These are phyloP conservation scores for Staurois parvus DNA, from an alignment of 2,797 vertebrate species.

Conservation along the genomic window DNA sequence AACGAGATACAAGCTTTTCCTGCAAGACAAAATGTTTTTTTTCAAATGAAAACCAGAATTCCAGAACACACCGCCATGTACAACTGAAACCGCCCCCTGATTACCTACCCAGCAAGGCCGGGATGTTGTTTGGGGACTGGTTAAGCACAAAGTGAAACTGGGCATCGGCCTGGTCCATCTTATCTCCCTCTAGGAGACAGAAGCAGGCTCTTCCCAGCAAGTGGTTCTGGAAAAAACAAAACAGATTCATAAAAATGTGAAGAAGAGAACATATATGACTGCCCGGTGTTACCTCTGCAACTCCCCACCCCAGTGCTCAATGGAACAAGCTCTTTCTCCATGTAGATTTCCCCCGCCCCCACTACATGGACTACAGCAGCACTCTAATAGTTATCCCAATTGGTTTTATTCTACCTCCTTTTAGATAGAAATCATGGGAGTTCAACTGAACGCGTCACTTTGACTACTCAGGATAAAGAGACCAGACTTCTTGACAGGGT, in stretches of 20 bases:
- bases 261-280: neutral
- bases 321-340: no score
- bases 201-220: conserved; percentile 98
- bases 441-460: no score
- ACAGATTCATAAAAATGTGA: neutral
- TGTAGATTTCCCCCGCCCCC: no score
- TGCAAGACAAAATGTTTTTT: conserved; percentile 67
- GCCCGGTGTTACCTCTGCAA: no score
- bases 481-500: no score
- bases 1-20: conserved; percentile 99
- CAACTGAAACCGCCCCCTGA: neutral
- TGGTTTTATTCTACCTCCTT: no score
- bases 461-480: no score
- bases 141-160: conserved; percentile 99
- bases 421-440: no score
- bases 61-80: no score
- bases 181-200: conserved; percentile 97
- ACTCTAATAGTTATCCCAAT: no score
- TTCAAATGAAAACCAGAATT: neutral
- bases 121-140: conserved; percentile 98
- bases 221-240: conserved; percentile 84
- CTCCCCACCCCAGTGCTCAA: no score
- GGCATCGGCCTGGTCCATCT: conserved; percentile 99
- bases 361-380: no score
- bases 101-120: conserved; percentile 89